A percentile compares a stretch with the other conserved stretches of the same genome.
Conservation (phyloP, 2,797 vertebrate genomes). For the Sebastes minor region DNA sequence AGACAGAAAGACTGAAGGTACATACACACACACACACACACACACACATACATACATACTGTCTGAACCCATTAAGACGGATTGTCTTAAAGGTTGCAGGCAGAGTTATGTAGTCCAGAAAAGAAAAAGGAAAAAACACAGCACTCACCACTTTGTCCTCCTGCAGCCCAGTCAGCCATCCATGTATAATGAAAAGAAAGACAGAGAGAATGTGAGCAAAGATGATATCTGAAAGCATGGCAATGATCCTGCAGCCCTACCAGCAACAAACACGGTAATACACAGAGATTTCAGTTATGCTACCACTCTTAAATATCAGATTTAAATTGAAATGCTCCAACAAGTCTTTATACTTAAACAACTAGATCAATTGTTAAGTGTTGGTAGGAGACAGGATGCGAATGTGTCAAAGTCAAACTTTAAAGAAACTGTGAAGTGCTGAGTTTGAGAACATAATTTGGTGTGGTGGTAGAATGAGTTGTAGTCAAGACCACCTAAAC, state of each 20-base stretch:
- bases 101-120: slow-evolving; percentile 18
- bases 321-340: not conserved
- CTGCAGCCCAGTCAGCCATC: slow-evolving; percentile 88
- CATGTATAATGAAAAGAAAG: slow-evolving; percentile 64
- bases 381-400: not conserved
- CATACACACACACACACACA: not conserved
- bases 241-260: slow-evolving; percentile 28
- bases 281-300: not conserved
- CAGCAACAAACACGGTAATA: not conserved
- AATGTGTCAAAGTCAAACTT: not conserved
- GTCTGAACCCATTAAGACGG: slow-evolving; percentile 7
- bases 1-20: slow-evolving; percentile 4
- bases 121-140: slow-evolving; percentile 47
- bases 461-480: not conserved
- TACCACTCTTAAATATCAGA: not conserved
- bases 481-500: not conserved
- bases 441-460: not conserved
- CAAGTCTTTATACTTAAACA: not conserved
- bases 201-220: slow-evolving; percentile 63
- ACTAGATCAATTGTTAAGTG: not conserved
- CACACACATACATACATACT: slow-evolving; percentile 9
- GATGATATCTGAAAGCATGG: slow-evolving; percentile 43
- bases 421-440: not conserved
- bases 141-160: slow-evolving; percentile 99
- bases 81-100: slow-evolving; percentile 33